Evolutionary conservation across 2,113 vertebrate species (phyloP).

Genomic region (Addax nasomaculatus): DNA sequence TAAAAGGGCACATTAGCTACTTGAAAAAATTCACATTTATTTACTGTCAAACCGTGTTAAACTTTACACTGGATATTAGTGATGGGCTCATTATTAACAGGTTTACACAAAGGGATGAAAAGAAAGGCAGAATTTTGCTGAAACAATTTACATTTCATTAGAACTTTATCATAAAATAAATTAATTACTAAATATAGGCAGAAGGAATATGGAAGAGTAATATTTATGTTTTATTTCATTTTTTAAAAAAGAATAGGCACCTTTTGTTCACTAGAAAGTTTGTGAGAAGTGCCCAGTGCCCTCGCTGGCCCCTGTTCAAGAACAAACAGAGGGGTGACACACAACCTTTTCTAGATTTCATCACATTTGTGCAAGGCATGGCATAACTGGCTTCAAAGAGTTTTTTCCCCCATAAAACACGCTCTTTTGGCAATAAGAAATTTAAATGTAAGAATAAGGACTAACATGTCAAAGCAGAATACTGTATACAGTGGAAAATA

Average conservation of each 20-base stretch:
- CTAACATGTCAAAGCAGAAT: conserved; percentile 82
- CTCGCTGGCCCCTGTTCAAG: conserved; percentile 76
- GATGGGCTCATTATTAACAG: conserved; percentile 97
- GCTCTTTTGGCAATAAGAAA: conserved; percentile 84
- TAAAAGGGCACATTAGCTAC: conserved; percentile 84
- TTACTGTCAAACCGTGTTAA: conserved; percentile 99
- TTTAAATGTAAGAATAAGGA: conserved; percentile 79
- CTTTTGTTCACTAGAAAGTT: conserved; percentile 85
- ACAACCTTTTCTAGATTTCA: conserved; percentile 76
- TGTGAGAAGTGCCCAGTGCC: conserved; percentile 83
- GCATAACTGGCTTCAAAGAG: conserved; percentile 79
- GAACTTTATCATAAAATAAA: conserved; percentile 96
- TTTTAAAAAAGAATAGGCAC: conserved; percentile 86
- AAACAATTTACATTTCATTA: conserved; percentile 93
- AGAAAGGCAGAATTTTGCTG: conserved; percentile 90
- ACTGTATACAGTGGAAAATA: conserved; percentile 87
- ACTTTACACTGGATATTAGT: conserved; percentile 99
- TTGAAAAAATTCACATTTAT: conserved; percentile 99
- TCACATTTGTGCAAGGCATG: conserved; percentile 84
- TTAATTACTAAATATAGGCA: conserved; percentile 95
- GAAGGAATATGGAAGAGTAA: conserved; percentile 90
- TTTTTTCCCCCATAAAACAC: conserved; percentile 68
- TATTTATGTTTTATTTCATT: conserved; percentile 82
- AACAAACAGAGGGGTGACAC: conserved; percentile 82
- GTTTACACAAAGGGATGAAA: conserved; percentile 94